Conservation (phyloP, 2,888 invertebrate species). For the Torymus tubicola region DNA sequence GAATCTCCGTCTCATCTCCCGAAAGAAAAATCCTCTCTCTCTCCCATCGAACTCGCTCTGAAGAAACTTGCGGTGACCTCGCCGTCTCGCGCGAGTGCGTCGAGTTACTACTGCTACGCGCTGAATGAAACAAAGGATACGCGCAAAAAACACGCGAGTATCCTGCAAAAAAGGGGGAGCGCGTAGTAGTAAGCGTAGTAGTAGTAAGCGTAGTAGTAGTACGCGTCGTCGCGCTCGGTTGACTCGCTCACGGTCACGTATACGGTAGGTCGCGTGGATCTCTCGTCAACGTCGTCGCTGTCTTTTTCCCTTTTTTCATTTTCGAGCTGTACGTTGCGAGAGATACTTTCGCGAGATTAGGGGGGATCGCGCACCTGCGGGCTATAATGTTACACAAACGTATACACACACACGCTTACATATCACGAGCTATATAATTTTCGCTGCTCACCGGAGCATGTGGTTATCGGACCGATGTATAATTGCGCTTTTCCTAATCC, state of each 20-base stretch:
- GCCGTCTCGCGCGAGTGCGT: constrained; percentile 53
- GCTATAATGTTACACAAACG: background rate
- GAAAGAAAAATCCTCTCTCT: no score
- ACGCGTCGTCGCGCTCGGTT: background rate
- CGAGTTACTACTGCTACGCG: constrained; percentile 48
- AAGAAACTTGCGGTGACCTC: background rate
- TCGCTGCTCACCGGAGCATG: background rate
- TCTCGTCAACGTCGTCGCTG: no score
- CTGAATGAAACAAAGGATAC: constrained; percentile 67
- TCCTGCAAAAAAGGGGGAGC: constrained; percentile 15
- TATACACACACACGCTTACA: no score
- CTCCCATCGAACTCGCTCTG: no score
- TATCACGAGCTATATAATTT: no score
- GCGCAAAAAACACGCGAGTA: background rate
- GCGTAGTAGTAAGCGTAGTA: background rate
- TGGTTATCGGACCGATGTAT: background rate
- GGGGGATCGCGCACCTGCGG: constrained; percentile 3
- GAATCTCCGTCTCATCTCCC: no score
- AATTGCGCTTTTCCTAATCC: background rate
- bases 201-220: constrained; percentile 1
- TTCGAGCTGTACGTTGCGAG: no score
- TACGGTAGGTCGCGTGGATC: background rate
- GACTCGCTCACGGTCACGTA: background rate
- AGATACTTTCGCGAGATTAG: constrained; percentile 30
- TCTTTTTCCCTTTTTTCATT: no score